These are phyloP conservation scores for Mythimna lalbum DNA, from an alignment of 2,888 invertebrate genomes.

Conservation along the genomic window DNA sequence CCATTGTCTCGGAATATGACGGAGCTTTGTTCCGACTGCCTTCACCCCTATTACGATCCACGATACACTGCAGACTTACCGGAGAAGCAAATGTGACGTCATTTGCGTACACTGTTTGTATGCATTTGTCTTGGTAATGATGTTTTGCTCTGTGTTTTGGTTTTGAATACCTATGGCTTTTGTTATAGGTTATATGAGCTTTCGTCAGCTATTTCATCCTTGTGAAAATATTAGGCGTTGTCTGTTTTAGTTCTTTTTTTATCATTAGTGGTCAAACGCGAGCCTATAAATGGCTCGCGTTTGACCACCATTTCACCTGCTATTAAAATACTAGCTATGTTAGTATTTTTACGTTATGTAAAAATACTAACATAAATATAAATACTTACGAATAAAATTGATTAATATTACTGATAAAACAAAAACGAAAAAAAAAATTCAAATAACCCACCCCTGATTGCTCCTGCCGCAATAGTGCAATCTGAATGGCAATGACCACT, in stretches of 20 bases:
- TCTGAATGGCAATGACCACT: too few species aligned
- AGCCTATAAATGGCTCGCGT: too few species aligned
- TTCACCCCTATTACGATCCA: slow-evolving; percentile 51
- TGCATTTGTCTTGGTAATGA: slow-evolving; percentile 30
- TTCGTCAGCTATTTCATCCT: neutral
- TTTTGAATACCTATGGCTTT: neutral
- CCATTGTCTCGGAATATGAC: slow-evolving; percentile 72
- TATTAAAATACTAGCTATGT: too few species aligned
- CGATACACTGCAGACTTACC: slow-evolving; percentile 47
- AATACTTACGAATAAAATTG: too few species aligned
- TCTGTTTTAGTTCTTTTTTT: neutral
- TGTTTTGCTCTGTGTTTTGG: neutral
- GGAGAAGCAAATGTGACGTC: slow-evolving; percentile 43
- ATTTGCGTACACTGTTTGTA: slow-evolving; percentile 40
- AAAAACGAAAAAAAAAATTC: too few species aligned
- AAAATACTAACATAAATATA: too few species aligned
- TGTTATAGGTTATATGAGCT: neutral
- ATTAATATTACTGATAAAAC: too few species aligned
- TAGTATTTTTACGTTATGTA: too few species aligned
- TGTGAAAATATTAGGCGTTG: neutral
- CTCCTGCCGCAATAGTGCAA: too few species aligned
- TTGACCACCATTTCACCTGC: too few species aligned
- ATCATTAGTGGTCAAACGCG: too few species aligned
- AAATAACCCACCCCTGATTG: too few species aligned
- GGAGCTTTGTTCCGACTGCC: slow-evolving; percentile 65